phyloP scores from a whole-genome alignment of 2,888 invertebrate genomes.

The Minunthozetes semirufus region DNA sequence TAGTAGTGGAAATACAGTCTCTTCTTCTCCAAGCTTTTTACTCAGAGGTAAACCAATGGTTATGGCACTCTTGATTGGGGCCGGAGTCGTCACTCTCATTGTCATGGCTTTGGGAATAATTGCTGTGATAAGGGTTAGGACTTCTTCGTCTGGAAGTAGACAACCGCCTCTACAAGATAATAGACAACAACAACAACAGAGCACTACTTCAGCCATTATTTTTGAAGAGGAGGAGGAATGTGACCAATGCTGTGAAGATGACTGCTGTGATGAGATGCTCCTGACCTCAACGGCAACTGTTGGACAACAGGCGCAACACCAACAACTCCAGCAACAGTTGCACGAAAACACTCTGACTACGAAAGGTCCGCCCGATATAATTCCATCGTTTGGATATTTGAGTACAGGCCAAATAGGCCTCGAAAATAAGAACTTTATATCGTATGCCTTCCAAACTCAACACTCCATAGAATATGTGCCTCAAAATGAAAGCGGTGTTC shows the following conservation, averaged over 20 bases:
- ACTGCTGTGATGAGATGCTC: slow-evolving; percentile 32
- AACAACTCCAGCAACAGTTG: not conserved
- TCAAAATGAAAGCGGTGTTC: not conserved
- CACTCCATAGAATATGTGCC: slow-evolving; percentile 7
- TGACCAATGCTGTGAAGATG: slow-evolving; percentile 32
- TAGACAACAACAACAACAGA: not conserved
- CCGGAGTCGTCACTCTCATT: slow-evolving; percentile 29
- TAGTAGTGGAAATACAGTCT: not conserved
- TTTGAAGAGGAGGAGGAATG: slow-evolving; percentile 35
- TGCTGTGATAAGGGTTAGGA: slow-evolving; percentile 29
- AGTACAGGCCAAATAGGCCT: not conserved
- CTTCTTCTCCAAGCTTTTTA: not conserved
- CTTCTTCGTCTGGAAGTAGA: not conserved
- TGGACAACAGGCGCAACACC: slow-evolving; percentile 5
- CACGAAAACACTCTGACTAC: not conserved
- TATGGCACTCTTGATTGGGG: slow-evolving; percentile 31
- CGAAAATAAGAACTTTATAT: not conserved
- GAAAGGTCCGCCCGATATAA: slow-evolving; percentile 31
- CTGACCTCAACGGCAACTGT: slow-evolving; percentile 5
- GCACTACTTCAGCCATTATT: slow-evolving; percentile 4
- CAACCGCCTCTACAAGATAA: not conserved
- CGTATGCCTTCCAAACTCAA: slow-evolving; percentile 1
- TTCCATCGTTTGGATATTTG: slow-evolving; percentile 32
- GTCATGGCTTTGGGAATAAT: slow-evolving; percentile 31
- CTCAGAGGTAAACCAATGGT: slow-evolving; percentile 28